Evolutionary conservation across 1,140 invertebrate genomes (phyloP).

Genomic region (Drosophila aff.): DNA sequence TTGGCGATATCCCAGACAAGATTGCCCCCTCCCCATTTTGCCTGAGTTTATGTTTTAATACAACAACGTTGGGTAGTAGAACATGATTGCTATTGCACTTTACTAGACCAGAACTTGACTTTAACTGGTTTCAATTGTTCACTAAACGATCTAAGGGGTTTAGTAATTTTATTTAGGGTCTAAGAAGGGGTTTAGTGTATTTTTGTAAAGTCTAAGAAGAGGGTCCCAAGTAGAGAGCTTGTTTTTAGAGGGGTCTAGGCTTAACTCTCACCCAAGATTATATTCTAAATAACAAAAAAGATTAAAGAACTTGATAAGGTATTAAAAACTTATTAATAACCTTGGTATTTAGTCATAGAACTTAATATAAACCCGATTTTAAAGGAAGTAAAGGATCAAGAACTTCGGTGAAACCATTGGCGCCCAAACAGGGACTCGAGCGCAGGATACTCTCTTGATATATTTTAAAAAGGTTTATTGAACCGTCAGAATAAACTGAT

Average conservation of each 20-base stretch:
- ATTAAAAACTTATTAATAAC: background rate
- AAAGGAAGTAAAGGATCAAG: background rate
- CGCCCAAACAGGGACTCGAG: background rate
- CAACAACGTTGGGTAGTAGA: constrained; percentile 44
- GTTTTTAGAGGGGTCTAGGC: background rate
- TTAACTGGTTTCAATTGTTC: constrained; percentile 2
- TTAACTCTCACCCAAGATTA: no score
- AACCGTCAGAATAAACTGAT: background rate
- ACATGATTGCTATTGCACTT: constrained; percentile 56
- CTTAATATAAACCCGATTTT: background rate
- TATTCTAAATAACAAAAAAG: background rate
- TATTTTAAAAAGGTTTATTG: background rate
- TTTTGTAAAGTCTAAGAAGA: background rate
- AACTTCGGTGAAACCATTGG: background rate
- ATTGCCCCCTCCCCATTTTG: constrained; percentile 2
- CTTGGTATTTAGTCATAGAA: background rate
- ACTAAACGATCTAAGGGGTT: background rate
- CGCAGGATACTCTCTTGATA: background rate
- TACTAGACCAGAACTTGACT: constrained; percentile 2
- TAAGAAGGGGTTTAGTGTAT: background rate
- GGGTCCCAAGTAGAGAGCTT: background rate
- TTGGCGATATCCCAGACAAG: constrained; percentile 68
- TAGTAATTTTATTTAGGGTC: background rate
- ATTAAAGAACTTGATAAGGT: background rate
- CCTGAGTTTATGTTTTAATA: constrained; percentile 41